phyloP scores from a whole-genome alignment of 2,888 invertebrate species.

The Orthosia gracilis region DNA sequence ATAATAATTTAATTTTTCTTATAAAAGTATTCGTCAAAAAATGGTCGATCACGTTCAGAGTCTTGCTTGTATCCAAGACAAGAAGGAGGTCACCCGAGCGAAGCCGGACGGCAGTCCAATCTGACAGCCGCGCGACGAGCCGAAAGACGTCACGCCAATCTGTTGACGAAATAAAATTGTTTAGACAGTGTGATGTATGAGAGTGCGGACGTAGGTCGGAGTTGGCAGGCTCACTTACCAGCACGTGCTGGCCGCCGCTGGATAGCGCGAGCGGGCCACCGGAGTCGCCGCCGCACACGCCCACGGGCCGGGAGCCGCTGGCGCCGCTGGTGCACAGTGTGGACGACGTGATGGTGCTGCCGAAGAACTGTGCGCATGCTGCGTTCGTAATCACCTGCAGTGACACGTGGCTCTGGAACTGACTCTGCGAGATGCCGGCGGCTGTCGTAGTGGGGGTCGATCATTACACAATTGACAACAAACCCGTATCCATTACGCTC shows the following conservation, averaged over 20 bases:
- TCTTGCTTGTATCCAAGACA: conserved; percentile 61
- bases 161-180: conserved; percentile 35
- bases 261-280: conserved; percentile 67
- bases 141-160: conserved; percentile 66
- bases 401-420: conserved; percentile 78
- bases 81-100: conserved; percentile 66
- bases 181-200: neutral
- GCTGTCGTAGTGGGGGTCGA: conserved; percentile 30
- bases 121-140: conserved; percentile 60
- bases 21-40: neutral
- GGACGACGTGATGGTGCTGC: conserved; percentile 60
- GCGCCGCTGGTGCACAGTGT: conserved; percentile 71
- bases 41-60: conserved; percentile 24
- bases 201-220: neutral
- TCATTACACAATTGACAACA: neutral
- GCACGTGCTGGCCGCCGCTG: conserved; percentile 45
- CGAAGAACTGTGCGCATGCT: conserved; percentile 68
- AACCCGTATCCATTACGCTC: neutral
- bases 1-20: no score
- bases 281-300: conserved; percentile 78
- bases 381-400: conserved; percentile 74
- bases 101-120: conserved; percentile 61
- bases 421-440: conserved; percentile 55
- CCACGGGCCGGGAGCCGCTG: conserved; percentile 49
- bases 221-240: conserved; percentile 47